Evolutionary conservation across 2,797 vertebrate species (phyloP).

Genomic region (Phyllotis vaccarum): DNA sequence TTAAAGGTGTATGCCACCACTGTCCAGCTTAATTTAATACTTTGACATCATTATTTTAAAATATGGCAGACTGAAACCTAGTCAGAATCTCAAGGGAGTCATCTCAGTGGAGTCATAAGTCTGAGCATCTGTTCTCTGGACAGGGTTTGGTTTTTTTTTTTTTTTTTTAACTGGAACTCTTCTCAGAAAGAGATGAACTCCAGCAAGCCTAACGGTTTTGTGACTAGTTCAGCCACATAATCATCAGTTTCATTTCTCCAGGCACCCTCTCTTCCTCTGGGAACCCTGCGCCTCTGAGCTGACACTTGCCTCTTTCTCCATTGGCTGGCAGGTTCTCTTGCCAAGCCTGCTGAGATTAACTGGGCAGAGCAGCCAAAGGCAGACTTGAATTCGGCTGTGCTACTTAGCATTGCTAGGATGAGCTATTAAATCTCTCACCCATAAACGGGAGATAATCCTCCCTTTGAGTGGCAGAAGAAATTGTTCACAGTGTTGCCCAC

Average conservation of each 20-base stretch:
- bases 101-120: slow-evolving; percentile 58
- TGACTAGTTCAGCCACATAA: slow-evolving; percentile 18
- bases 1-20: not conserved
- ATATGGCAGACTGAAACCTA: slow-evolving; percentile 16
- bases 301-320: not conserved
- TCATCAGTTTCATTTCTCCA: slow-evolving; percentile 55
- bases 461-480: not conserved
- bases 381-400: not conserved
- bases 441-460: slow-evolving; percentile 27
- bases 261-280: not conserved
- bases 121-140: slow-evolving; percentile 49
- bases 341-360: not conserved
- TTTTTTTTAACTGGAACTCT: slow-evolving; percentile 61
- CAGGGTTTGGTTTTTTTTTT: too few species aligned
- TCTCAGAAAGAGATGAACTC: slow-evolving; percentile 70
- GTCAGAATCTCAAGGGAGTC: not conserved
- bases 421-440: slow-evolving; percentile 16
- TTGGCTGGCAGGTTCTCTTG: slow-evolving; percentile 57
- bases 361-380: not conserved
- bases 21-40: not conserved
- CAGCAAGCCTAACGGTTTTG: slow-evolving; percentile 48
- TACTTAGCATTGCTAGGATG: not conserved
- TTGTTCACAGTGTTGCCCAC: not conserved
- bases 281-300: slow-evolving; percentile 17
- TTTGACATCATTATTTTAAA: not conserved